phyloP scores from a whole-genome alignment of 2,888 invertebrate genomes.

The Arctia plantaginis region DNA sequence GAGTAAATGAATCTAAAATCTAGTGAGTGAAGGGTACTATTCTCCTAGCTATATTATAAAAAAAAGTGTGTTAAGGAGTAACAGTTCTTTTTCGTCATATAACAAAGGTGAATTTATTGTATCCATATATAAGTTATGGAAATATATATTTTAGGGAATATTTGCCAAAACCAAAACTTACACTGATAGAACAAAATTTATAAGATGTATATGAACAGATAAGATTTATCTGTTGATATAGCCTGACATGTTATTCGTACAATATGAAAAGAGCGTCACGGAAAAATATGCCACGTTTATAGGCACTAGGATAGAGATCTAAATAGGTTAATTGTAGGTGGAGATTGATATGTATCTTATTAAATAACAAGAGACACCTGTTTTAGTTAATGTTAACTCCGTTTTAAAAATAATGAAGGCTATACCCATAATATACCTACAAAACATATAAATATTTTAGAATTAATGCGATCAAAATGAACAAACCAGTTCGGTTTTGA shows the following conservation, averaged over 20 bases:
- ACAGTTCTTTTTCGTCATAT: no score
- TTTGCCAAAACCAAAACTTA: no score
- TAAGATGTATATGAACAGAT: neutral
- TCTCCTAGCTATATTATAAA: no score
- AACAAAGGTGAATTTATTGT: no score
- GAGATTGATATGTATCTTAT: conserved; percentile 20
- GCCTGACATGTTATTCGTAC: no score
- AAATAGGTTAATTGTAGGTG: neutral
- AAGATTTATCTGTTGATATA: no score
- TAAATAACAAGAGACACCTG: conserved; percentile 21
- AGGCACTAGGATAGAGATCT: conserved; percentile 1
- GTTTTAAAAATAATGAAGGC: conserved; percentile 38
- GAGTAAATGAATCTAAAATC: no score
- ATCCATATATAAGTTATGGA: no score
- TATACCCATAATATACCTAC: conserved; percentile 39
- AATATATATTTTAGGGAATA: no score
- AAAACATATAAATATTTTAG: conserved; percentile 50
- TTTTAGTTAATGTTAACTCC: conserved; percentile 22
- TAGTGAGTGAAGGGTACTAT: no score
- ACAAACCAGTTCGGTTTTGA: conserved; percentile 53
- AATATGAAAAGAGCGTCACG: neutral
- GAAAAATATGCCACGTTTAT: neutral
- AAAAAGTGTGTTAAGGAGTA: no score
- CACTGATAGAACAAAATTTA: neutral
- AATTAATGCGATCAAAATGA: conserved; percentile 50